Base-by-base conservation (phyloP, 2,888 invertebrate genomes). In the Copidosoma aretas region DNA sequence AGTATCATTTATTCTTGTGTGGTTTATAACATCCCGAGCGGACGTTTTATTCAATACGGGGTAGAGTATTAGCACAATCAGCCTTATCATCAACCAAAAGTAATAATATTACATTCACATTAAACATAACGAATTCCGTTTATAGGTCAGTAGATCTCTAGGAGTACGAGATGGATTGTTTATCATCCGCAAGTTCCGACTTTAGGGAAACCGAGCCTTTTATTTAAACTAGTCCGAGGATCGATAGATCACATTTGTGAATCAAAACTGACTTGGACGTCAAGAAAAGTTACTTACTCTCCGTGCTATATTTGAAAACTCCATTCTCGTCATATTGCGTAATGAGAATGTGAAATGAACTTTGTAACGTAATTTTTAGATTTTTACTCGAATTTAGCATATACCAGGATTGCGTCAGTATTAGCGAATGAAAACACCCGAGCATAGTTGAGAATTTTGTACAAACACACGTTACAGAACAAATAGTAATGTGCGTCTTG, bases 1-100 rank as follows among this genome's bases (percentile, higher is more conserved):
- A 25, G 71, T 86, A 17, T 88, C 89, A 0, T 85, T 88, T 63
- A 59, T 86, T 22, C 54, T 87, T 14, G 87, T 88, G 5, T 87
- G 86, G 81, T 87, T 87, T 71, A 78, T 87, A 12, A 86, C 86
- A 76, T 84, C 84, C 1, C 79, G 85, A 71, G 85, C 87, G 49
- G 83, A 86, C 71, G 78, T 87, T 66, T 75, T 88, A 41, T 72
- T 70, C 43, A 66, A 70, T 46, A 53, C 67, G 15, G 59, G 65
- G 72, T 70, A 58, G 65, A 43, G 39, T 56, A 58, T 49, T 32
- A 32, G 4, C 5, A 49, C n/a, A n/a, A n/a, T 64, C 32, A 43
- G 46, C 41, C 14, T 21, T 67, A 49, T 10, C 15, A 32, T 49
- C 8, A 32, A 32, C 8, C 14, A 14, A 32, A 46, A 39, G 46